A percentile compares a stretch with the other conserved stretches of the same genome.
Evolutionary conservation across 2,113 vertebrate species (phyloP).

Genomic region (Lates calcarifer): DNA sequence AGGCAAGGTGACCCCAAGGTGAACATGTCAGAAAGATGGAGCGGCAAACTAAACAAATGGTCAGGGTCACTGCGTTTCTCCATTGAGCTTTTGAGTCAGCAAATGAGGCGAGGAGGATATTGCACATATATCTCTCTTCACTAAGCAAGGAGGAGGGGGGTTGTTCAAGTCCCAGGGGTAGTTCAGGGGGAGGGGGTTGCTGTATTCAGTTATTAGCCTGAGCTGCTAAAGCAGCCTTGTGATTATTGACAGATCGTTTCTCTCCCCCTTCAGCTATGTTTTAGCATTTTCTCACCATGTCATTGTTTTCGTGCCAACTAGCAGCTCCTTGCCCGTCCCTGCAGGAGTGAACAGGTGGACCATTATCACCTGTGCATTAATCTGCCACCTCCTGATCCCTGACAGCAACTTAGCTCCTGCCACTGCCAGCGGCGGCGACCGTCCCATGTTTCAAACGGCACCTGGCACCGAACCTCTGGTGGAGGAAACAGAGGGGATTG

Average conservation of each 20-base stretch:
- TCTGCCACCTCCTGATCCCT: constrained; percentile 70
- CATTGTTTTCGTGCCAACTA: constrained; percentile 34
- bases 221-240: constrained; percentile 36
- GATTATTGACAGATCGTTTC: constrained; percentile 43
- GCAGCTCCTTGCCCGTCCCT: constrained; percentile 37
- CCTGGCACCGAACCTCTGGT: constrained; percentile 41
- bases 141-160: constrained; percentile 13
- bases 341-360: constrained; percentile 77
- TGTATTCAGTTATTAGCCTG: constrained; percentile 47
- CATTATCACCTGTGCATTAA: constrained; percentile 81
- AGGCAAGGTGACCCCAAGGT: constrained; percentile 86
- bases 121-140: constrained; percentile 49
- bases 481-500: constrained; percentile 32
- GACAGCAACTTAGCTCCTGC: constrained; percentile 71
- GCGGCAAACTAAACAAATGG: constrained; percentile 63
- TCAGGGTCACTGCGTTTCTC: constrained; percentile 59
- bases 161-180: constrained; percentile 34
- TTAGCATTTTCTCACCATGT: constrained; percentile 11
- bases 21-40: constrained; percentile 79
- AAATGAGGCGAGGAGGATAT: constrained; percentile 64
- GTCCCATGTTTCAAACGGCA: constrained; percentile 57
- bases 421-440: constrained; percentile 53
- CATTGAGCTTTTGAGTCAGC: constrained; percentile 67
- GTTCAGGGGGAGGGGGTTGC: constrained; percentile 23
- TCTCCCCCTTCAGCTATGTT: constrained; percentile 1